Evolutionary conservation across 2,888 invertebrate species (phyloP).

Genomic region (Argynnis bischoffii): DNA sequence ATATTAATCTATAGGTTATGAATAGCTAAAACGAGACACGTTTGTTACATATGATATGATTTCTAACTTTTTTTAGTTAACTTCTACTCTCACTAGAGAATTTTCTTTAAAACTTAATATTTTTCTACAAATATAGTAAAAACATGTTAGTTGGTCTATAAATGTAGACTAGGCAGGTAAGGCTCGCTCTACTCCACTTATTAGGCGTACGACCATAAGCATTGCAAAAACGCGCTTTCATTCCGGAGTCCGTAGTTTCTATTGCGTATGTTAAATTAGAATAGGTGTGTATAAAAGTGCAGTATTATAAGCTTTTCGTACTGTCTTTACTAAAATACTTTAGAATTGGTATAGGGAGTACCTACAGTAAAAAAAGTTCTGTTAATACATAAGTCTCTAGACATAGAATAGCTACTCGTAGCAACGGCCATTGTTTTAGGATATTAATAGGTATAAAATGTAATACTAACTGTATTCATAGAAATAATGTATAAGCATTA

Average conservation of each 20-base stretch:
- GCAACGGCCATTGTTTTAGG: too few relatives aligned
- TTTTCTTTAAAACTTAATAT: background rate
- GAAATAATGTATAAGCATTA: too few relatives aligned
- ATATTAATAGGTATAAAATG: too few relatives aligned
- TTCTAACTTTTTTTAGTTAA: too few relatives aligned
- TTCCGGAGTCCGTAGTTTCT: slow-evolving; percentile 72
- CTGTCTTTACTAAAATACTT: slow-evolving; percentile 21
- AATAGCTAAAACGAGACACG: too few relatives aligned
- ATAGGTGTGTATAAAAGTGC: slow-evolving; percentile 35
- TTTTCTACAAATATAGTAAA: slow-evolving; percentile 7
- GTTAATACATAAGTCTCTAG: too few relatives aligned
- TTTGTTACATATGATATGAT: too few relatives aligned
- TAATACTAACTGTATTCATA: too few relatives aligned
- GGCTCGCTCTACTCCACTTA: slow-evolving; percentile 47
- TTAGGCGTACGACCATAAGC: slow-evolving; percentile 54
- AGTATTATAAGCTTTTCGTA: slow-evolving; percentile 32
- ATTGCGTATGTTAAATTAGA: slow-evolving; percentile 58
- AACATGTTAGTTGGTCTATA: slow-evolving; percentile 21
- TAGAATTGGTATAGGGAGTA: too few relatives aligned
- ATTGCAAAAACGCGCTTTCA: slow-evolving; percentile 73
- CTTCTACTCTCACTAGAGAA: background rate
- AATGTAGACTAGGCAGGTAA: slow-evolving; percentile 38
- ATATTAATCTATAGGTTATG: slow-evolving; percentile 7
- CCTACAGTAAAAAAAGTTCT: too few relatives aligned
- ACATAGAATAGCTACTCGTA: too few relatives aligned